phyloP scores from a whole-genome alignment of 2,888 invertebrate genomes.

The Cenopis cana region DNA sequence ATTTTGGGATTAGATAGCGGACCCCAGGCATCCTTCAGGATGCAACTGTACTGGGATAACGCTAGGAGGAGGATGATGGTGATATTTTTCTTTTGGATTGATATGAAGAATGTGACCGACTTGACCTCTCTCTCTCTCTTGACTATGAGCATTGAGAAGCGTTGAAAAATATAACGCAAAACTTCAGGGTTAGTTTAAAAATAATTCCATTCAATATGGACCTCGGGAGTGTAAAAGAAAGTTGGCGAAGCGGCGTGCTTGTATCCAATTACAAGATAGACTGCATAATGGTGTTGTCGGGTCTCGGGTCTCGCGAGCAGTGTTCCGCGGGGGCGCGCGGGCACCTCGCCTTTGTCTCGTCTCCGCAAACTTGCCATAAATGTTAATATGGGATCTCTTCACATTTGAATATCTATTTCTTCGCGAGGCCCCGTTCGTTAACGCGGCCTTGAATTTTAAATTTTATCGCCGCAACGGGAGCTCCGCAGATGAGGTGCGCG shows the following conservation, averaged over 20 bases:
- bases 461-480: slow-evolving; percentile 82
- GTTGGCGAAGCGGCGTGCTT: slow-evolving; percentile 46
- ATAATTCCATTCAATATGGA: slow-evolving; percentile 45
- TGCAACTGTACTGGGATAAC: too few relatives aligned
- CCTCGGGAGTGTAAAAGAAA: slow-evolving; percentile 50
- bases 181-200: slow-evolving; percentile 44
- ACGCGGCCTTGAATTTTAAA: slow-evolving; percentile 86
- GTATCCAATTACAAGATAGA: slow-evolving; percentile 43
- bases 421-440: slow-evolving; percentile 85
- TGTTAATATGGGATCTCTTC: slow-evolving; percentile 85
- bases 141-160: slow-evolving; percentile 2
- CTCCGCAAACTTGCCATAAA: slow-evolving; percentile 85
- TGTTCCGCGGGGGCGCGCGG: slow-evolving; percentile 62
- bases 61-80: too few relatives aligned
- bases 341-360: slow-evolving; percentile 77
- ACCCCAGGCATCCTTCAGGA: too few relatives aligned
- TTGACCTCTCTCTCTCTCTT: too few relatives aligned
- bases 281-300: slow-evolving; percentile 42
- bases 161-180: slow-evolving; percentile 36
- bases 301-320: slow-evolving; percentile 47
- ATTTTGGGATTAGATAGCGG: too few relatives aligned
- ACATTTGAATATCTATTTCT: slow-evolving; percentile 86
- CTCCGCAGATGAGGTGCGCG: slow-evolving; percentile 82
- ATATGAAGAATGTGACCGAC: background rate
- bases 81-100: too few relatives aligned